Percentiles rank a stretch among this genome's conserved stretches.
These are phyloP conservation scores for Luscinia luscinia DNA, from an alignment of 2,797 vertebrate genomes.

Conservation along the genomic window DNA sequence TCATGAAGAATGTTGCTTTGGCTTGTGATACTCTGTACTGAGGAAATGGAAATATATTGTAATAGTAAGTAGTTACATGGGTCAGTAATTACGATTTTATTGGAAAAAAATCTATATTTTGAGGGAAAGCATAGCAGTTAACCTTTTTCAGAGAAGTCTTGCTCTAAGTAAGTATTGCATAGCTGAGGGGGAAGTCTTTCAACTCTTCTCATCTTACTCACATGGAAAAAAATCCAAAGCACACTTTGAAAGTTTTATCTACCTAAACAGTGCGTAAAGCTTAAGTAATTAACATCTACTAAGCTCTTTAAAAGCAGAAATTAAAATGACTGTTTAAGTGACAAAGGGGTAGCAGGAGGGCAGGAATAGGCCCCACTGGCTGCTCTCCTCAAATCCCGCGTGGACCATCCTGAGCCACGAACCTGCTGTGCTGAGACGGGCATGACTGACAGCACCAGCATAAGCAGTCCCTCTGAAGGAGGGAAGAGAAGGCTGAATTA, in stretches of 20 bases:
- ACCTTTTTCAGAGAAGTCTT: neutral
- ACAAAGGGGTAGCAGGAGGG: neutral
- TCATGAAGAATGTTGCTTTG: slow-evolving; percentile 6
- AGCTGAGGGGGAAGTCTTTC: neutral
- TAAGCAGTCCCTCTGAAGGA: slow-evolving; percentile 38
- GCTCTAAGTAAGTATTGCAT: neutral
- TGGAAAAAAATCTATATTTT: neutral
- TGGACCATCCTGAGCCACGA: neutral
- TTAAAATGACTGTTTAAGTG: neutral
- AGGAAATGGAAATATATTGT: slow-evolving; percentile 33
- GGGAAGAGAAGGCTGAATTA: slow-evolving; percentile 46
- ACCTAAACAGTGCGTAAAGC: neutral
- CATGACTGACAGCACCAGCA: slow-evolving; percentile 31
- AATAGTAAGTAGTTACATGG: neutral
- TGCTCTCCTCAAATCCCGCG: fast-evolving
- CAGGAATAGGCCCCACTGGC: neutral
- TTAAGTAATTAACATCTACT: neutral
- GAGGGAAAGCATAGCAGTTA: neutral
- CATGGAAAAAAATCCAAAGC: neutral
- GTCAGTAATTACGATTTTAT: neutral
- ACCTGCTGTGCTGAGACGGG: neutral
- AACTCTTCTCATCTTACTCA: neutral
- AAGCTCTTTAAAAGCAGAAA: neutral
- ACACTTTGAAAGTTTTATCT: neutral
- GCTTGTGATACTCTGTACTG: neutral